These are phyloP conservation scores for Aythya baeri DNA, from an alignment of 2,113 vertebrate species.

Conservation along the genomic window DNA sequence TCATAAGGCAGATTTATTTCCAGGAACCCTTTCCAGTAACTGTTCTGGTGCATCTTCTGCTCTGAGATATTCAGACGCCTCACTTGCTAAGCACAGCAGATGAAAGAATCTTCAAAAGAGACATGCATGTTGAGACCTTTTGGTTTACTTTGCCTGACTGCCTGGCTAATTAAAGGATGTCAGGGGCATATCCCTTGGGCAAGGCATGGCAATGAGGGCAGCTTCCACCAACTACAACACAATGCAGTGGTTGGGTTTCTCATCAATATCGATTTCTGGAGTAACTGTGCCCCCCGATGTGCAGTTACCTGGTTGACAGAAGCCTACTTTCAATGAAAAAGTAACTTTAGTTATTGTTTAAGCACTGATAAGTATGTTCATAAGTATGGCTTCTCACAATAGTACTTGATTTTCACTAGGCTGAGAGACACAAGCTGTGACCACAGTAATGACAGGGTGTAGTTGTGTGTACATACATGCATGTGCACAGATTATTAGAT, in stretches of 20 bases:
- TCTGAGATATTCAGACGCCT: neutral
- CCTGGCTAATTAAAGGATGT: neutral
- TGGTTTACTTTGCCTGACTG: slow-evolving; percentile 1
- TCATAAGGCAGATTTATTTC: neutral
- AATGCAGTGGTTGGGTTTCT: neutral
- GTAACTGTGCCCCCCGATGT: neutral
- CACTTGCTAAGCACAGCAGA: neutral
- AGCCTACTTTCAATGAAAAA: neutral
- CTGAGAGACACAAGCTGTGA: neutral
- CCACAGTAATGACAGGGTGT: neutral
- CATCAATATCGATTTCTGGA: neutral
- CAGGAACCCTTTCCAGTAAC: neutral
- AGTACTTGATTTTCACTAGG: neutral
- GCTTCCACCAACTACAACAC: neutral
- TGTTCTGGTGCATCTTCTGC: neutral
- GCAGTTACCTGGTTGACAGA: neutral
- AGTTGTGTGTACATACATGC: neutral
- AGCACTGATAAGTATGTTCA: neutral
- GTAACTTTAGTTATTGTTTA: neutral
- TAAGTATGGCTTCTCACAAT: accelerated
- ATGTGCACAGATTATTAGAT: neutral
- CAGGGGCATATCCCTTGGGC: neutral
- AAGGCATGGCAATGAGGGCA: neutral
- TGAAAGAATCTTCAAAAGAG: neutral
- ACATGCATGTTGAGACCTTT: neutral